Evolutionary conservation across 2,888 invertebrate genomes (phyloP), one percentile per base, ranked within the genome.

Genomic region (Fragum whitleyi): DNA sequence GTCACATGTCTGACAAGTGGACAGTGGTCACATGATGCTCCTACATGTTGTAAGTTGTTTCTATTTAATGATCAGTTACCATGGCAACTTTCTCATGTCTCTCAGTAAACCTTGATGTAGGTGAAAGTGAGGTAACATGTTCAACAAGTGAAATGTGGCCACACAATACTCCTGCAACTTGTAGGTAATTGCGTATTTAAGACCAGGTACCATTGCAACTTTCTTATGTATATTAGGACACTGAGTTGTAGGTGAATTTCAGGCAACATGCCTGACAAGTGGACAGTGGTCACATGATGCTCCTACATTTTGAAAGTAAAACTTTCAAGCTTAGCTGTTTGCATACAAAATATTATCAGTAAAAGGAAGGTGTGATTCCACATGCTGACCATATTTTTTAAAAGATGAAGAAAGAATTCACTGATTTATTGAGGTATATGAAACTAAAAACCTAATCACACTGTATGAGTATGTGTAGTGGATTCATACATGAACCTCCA

Each of bases 191-290:
- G n/a, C n/a, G n/a, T n/a, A n/a, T n/a, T n/a, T n/a, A n/a, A n/a
- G 74, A 2, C 67, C 55, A 51, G 67, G 74, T 5, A 83, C 83
- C 19, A 51, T 53, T 16, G 83, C 77, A 42, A 67, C 74, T 55
- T 79, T 57, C 42, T 36, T 77, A 3, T 83, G 83, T 39, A 47
- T 65, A 59, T 61, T 59, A 47, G 83, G 83, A 21, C 79, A 83
- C 62, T 71, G 59, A 59, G 21, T 83, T 19, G 32, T 53, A 26
- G 79, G 83, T 29, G 26, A 29, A 28, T 14, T n/a, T 21, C 21
- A 36, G 32, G 29, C 79, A 19, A 51, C 26, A 47, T 82, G 82
- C 69, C 28, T 53, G 1, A 62, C 51, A 19, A 47, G 21, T 28
- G 82, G 82, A 36, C 55, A 28, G n/a, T 82, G 82, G 82, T 51